phyloP scores from a whole-genome alignment of 1,140 invertebrate species.

The Heliconius nattereri region DNA sequence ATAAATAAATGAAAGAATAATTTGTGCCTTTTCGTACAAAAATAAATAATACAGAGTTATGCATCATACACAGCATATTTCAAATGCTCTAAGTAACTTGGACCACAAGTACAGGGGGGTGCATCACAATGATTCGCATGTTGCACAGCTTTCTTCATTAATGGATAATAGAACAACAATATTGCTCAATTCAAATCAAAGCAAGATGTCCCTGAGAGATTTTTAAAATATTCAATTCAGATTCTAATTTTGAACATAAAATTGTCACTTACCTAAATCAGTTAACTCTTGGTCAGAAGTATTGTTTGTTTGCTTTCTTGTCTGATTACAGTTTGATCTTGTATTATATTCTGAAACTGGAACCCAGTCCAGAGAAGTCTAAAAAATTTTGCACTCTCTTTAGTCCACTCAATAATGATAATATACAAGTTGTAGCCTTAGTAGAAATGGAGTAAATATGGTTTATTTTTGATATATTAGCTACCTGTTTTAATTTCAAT shows the following conservation, averaged over 20 bases:
- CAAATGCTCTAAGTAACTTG: too few species aligned
- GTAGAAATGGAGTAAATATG: neutral
- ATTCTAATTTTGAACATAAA: neutral
- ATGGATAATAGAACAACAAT: too few species aligned
- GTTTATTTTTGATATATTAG: slow-evolving; percentile 26
- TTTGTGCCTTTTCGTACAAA: too few species aligned
- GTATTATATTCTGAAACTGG: slow-evolving; percentile 79
- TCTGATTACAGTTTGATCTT: slow-evolving; percentile 72
- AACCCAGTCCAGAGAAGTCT: slow-evolving; percentile 80
- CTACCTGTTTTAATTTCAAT: slow-evolving; percentile 70
- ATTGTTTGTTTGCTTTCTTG: slow-evolving; percentile 77
- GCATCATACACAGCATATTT: too few species aligned
- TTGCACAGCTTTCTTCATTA: too few species aligned
- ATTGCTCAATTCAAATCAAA: too few species aligned
- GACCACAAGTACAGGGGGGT: too few species aligned
- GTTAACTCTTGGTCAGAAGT: slow-evolving; percentile 74
- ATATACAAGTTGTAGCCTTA: neutral
- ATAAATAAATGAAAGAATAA: neutral
- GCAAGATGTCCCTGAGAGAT: neutral
- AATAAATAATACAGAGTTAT: too few species aligned
- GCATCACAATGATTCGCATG: neutral
- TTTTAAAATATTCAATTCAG: neutral
- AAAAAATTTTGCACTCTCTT: slow-evolving; percentile 54
- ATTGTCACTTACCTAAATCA: slow-evolving; percentile 63
- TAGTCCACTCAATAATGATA: slow-evolving; percentile 35